phyloP scores from a whole-genome alignment of 37 sponge, comb jelly and placozoan species.

The Diacarnus erythraeanus region DNA sequence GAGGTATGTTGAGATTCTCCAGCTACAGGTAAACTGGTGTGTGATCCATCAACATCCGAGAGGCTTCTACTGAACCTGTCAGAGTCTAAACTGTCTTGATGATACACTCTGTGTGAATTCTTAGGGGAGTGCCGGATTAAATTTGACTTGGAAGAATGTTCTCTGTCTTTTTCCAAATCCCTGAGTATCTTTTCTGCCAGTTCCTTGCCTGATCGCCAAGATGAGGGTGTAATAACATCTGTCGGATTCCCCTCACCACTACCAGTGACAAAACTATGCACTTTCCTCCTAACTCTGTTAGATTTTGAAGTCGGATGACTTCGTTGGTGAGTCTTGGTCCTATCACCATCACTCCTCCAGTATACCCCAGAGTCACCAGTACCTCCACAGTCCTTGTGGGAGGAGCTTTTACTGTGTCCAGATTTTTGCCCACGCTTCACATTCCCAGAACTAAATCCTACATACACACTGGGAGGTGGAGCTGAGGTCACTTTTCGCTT shows the following conservation, averaged over 20 bases:
- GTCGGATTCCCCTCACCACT: not conserved
- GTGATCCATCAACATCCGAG: not conserved
- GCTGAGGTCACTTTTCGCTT: conserved; percentile 50
- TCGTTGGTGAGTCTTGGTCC: not conserved
- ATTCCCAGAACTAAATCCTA: conserved; percentile 11
- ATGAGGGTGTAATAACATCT: conserved; percentile 48
- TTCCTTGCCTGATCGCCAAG: conserved; percentile 62
- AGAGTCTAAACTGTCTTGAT: conserved; percentile 1
- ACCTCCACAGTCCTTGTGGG: not conserved
- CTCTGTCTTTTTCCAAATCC: not conserved
- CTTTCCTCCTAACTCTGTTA: conserved; percentile 16
- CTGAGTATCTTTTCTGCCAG: conserved; percentile 35
- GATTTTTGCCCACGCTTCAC: not conserved
- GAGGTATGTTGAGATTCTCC: not conserved
- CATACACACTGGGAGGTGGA: conserved; percentile 57
- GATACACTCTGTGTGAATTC: not conserved
- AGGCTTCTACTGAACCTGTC: not conserved
- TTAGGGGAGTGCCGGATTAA: not conserved
- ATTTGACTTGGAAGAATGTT: not conserved
- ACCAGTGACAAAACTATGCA: not conserved
- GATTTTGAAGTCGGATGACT: not conserved
- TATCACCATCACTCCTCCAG: too few relatives aligned
- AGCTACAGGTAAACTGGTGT: not conserved
- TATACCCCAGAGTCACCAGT: too few relatives aligned
- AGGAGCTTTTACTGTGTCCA: not conserved